Evolutionary conservation across 2,888 invertebrate genomes (phyloP), one percentile per base, ranked within the genome.

Genomic region (Cephus runcator): DNA sequence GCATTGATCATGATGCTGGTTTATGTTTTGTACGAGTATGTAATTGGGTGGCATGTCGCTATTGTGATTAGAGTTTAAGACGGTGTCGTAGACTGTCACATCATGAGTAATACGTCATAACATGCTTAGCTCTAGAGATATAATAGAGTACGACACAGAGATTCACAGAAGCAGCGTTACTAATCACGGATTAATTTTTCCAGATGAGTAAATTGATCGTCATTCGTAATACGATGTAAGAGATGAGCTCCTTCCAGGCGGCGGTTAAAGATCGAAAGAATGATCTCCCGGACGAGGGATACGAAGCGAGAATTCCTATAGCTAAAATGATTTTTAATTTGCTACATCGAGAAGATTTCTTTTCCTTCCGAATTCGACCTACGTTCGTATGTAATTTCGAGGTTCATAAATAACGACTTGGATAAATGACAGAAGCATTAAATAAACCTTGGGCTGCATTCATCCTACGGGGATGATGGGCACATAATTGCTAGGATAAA

Each of bases 401-500:
- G 76, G 75, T 34, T 69, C 69, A 73, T 74, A 73, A 73, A 73
- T 56, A 77, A 69, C 34, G 73, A 33, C 40, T 15, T 12, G 68
- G 56, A 77, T 69, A 79, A 81, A 80, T 79, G 77, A 79, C 73
- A 56, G 71, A 79, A 77, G 79, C 76, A 79, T 80, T 78, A 81
- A 79, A 77, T 73, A 56, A 76, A 77, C 73, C 15, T n/a, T 73
- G 71, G 31, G 71, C 31, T 71, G 71, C 12, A 73, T 73, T 40
- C 78, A 74, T 78, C 76, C 76, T 75, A 69, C 78, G 69, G 80
- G 78, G 36, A 73, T 86, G 85, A 87, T 86, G 84, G 82, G 76
- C 79, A 83, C 87, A 86, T 88, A 87, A 88, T 87, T 86, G 84
- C 81, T 78, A 79, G 81, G 83, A 80, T 83, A 81, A 79, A 81